phyloP scores from a whole-genome alignment of 2,113 vertebrate genomes.

The Mola mola region DNA sequence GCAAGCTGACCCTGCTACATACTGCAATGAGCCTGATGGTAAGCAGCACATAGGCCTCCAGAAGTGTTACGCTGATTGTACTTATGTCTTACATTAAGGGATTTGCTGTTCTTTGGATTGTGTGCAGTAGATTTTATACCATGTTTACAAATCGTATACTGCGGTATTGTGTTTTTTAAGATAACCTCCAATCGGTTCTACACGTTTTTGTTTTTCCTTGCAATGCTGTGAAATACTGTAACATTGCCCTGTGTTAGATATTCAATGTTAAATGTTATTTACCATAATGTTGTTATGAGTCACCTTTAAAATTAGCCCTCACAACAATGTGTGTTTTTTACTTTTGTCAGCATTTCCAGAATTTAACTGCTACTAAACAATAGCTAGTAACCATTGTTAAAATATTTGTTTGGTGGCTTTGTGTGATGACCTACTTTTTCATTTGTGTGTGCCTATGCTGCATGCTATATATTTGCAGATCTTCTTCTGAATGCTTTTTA shows the following conservation, averaged over 20 bases:
- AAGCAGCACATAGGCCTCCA: conserved; percentile 3
- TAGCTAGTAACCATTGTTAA: too few species aligned
- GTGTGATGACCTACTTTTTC: not conserved
- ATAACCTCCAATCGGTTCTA: not conserved
- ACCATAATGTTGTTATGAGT: too few species aligned
- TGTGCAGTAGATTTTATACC: not conserved
- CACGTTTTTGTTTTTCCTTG: too few species aligned
- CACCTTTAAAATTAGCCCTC: too few species aligned
- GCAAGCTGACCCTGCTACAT: conserved; percentile 96
- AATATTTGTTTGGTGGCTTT: conserved; percentile 10
- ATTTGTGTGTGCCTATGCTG: not conserved
- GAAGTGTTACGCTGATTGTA: too few species aligned
- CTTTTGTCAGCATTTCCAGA: not conserved
- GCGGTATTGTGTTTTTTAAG: not conserved
- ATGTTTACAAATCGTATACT: not conserved
- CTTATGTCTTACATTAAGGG: too few species aligned
- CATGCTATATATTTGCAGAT: not conserved
- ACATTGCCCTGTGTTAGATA: too few species aligned
- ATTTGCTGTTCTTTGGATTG: too few species aligned
- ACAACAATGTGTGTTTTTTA: too few species aligned
- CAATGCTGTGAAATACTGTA: too few species aligned
- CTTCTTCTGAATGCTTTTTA: not conserved
- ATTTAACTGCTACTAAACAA: too few species aligned
- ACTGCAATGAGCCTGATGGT: conserved; percentile 99
- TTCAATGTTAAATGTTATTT: too few species aligned